Evolutionary conservation across 1,140 invertebrate genomes (phyloP).

Genomic region (Eubasilissa regina): DNA sequence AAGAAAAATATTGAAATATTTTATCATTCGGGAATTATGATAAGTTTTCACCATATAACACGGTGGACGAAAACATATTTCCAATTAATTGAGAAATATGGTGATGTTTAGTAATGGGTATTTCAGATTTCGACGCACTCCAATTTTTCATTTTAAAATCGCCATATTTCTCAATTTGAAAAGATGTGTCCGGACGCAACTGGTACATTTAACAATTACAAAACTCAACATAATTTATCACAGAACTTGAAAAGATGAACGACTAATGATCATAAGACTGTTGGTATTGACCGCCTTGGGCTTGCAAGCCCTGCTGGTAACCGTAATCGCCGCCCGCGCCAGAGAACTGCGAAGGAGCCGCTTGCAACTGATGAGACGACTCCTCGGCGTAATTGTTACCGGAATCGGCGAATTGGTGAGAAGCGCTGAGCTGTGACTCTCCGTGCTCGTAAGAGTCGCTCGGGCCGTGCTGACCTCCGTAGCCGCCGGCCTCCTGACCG

Average conservation of each 20-base stretch:
- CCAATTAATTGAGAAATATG: too few relatives aligned
- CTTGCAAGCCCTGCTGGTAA: not conserved
- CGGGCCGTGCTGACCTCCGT: not conserved
- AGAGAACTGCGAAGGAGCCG: constrained; percentile 2
- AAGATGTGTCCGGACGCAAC: too few relatives aligned
- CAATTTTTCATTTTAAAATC: too few relatives aligned
- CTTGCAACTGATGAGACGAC: not conserved
- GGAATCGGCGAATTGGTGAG: not conserved
- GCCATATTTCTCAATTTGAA: too few relatives aligned
- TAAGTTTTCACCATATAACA: too few relatives aligned
- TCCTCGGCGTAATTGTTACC: not conserved
- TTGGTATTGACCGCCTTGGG: constrained; percentile 26
- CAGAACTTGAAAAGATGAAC: not conserved
- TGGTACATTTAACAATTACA: too few relatives aligned
- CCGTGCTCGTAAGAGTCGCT: constrained; percentile 10
- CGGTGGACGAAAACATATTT: too few relatives aligned
- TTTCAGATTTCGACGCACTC: too few relatives aligned
- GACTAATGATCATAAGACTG: constrained; percentile 3
- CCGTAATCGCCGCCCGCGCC: not conserved
- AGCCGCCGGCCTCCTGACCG: not conserved
- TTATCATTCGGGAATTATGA: too few relatives aligned
- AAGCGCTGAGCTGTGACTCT: constrained; percentile 13
- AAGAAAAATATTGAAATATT: too few relatives aligned
- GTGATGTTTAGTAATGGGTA: too few relatives aligned
- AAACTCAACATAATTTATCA: constrained; percentile 22